Conservation (phyloP, 2,888 invertebrate genomes). For the Scotopteryx bipunctaria region DNA sequence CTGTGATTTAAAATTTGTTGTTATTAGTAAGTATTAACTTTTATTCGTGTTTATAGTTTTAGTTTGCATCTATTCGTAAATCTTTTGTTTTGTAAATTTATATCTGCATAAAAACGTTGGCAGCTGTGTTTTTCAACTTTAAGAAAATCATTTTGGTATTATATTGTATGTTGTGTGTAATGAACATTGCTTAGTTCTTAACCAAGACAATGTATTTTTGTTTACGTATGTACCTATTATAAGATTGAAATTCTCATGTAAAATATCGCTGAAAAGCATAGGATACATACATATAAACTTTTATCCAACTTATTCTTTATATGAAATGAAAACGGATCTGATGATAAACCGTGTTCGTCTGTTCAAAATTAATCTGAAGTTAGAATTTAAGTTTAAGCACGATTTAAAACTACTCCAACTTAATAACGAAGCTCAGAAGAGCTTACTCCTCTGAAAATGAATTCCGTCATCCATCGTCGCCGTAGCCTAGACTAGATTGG, state of each 20-base stretch:
- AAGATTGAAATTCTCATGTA: too few relatives aligned
- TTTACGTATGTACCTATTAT: too few relatives aligned
- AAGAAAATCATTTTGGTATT: too few relatives aligned
- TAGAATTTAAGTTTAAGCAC: conserved; percentile 16
- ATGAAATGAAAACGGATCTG: background rate
- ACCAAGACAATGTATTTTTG: too few relatives aligned
- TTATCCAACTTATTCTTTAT: background rate
- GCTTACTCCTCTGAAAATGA: conserved; percentile 29
- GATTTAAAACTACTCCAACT: conserved; percentile 21
- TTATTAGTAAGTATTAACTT: conserved; percentile 46
- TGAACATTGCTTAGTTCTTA: too few relatives aligned
- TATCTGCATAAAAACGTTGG: background rate
- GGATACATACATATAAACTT: background rate
- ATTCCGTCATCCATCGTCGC: conserved; percentile 20
- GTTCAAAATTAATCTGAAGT: conserved; percentile 8
- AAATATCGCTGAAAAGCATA: too few relatives aligned
- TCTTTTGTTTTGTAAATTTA: background rate
- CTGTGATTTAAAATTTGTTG: conserved; percentile 53
- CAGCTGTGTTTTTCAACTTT: too few relatives aligned
- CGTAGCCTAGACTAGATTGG: conserved; percentile 18
- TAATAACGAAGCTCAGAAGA: conserved; percentile 27
- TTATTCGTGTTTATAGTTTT: conserved; percentile 5
- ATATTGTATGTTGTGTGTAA: too few relatives aligned
- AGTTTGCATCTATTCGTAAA: background rate
- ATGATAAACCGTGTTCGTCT: background rate